Base-by-base conservation (phyloP, 2,888 invertebrate genomes). In the Chloroclystis v-ata region DNA sequence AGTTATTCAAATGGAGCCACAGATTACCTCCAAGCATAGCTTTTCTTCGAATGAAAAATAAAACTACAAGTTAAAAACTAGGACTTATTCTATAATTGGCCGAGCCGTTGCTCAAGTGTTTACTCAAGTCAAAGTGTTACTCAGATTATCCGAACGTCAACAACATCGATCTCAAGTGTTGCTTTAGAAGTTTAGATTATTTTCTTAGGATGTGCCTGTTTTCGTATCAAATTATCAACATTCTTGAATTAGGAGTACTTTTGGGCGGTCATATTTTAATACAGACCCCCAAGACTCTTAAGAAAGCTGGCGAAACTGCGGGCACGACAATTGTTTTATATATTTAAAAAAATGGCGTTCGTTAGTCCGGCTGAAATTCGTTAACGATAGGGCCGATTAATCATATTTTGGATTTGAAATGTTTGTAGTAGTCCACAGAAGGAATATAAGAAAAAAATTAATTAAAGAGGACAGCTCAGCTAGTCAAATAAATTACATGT, bases 121-220 rank as follows among this genome's bases (percentile, higher is more conserved):
- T 37, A n/a, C 37, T 28, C 26, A 16, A 13, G n/a, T 29, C 43
- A 4, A 25, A 52, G 49, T 46, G 52, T 42, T n/a, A 29, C 14
- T 46, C 52, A 38, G 49, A 56, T 49, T 49, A 47, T 47, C 30
- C 43, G 29, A 30, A 12, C 25, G 30, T 50, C 54, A 54, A 54
- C 52, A 37, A 6, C 41, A 47, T 38, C 46, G 35, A n/a, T 13
- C 46, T 50, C 43, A 37, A 51, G 47, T 50, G 54, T 49, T 44
- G 37, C 29, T 48, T 42, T 30, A 28, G 46, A 25, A 37, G 38
- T 12, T 43, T 42, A 16, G 37, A 42, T 47, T 47, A 37, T 52
- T 49, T 54, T 50, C 46, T 50, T 52, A 43, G 39, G 43, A 44
- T 43, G 29, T 28, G 14, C 1, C 16, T 46, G 43, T 43, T 50